phyloP scores from a whole-genome alignment of 2,888 invertebrate species.

The Rhagonycha fulva region DNA sequence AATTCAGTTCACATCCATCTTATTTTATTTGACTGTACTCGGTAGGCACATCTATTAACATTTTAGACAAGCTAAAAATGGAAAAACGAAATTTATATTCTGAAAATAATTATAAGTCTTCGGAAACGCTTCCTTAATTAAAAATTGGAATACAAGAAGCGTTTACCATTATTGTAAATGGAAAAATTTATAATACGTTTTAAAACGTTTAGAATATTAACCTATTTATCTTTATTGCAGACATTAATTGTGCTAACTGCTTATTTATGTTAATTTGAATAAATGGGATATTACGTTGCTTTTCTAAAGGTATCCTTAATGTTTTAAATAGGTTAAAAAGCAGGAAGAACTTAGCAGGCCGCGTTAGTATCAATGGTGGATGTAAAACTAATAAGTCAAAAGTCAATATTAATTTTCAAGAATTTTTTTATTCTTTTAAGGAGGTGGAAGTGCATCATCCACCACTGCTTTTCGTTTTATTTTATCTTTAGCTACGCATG shows the following conservation, averaged over 20 bases:
- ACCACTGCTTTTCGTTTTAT: too few species aligned
- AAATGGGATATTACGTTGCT: not conserved
- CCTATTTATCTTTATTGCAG: not conserved
- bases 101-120: not conserved
- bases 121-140: not conserved
- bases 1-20: not conserved
- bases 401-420: too few species aligned
- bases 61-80: not conserved
- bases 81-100: not conserved
- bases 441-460: too few species aligned
- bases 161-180: not conserved
- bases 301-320: not conserved
- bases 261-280: not conserved
- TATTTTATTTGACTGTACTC: not conserved
- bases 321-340: not conserved
- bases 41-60: not conserved
- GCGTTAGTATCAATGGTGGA: too few species aligned
- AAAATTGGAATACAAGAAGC: not conserved
- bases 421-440: too few species aligned
- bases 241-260: not conserved
- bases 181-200: not conserved
- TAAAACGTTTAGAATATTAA: not conserved
- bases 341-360: not conserved
- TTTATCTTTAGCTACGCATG: not conserved
- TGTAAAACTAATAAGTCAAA: too few species aligned